These are phyloP conservation scores for Rhinophrynus dorsalis DNA, from an alignment of 2,797 vertebrate genomes.

Conservation along the genomic window DNA sequence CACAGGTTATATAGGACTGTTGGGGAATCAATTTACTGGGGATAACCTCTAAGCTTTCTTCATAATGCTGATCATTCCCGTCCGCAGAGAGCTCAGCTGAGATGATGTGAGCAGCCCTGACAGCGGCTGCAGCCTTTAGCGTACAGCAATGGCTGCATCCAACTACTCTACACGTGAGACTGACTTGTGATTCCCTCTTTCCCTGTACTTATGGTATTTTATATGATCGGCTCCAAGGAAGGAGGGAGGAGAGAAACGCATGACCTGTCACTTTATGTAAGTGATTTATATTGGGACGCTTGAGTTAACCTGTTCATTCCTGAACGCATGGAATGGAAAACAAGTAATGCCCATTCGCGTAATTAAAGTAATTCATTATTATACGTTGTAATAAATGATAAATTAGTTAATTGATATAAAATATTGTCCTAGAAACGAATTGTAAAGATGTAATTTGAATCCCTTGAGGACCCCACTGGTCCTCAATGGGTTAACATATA, in stretches of 20 bases:
- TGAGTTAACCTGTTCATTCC: constrained; percentile 20
- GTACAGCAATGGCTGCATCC: constrained; percentile 26
- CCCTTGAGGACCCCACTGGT: too few relatives aligned
- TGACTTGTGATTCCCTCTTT: constrained; percentile 36
- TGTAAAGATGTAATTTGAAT: too few relatives aligned
- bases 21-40: not conserved
- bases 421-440: too few relatives aligned
- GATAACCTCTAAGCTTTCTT: constrained; percentile 5
- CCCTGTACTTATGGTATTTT: constrained; percentile 34
- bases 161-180: constrained; percentile 36
- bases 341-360: too few relatives aligned
- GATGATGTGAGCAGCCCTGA: too few relatives aligned
- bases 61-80: constrained; percentile 11
- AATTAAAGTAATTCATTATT: too few relatives aligned
- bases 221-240: constrained; percentile 20
- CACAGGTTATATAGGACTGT: not conserved
- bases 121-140: constrained; percentile 15
- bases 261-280: not conserved
- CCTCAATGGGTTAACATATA: too few relatives aligned
- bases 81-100: not conserved
- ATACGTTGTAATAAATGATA: too few relatives aligned
- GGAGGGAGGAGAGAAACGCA: constrained; percentile 28
- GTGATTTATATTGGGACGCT: not conserved
- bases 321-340: too few relatives aligned
- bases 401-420: too few relatives aligned